These are phyloP conservation scores for Cyrtorhinus lividipennis DNA, from an alignment of 1,140 invertebrate species.

Conservation along the genomic window DNA sequence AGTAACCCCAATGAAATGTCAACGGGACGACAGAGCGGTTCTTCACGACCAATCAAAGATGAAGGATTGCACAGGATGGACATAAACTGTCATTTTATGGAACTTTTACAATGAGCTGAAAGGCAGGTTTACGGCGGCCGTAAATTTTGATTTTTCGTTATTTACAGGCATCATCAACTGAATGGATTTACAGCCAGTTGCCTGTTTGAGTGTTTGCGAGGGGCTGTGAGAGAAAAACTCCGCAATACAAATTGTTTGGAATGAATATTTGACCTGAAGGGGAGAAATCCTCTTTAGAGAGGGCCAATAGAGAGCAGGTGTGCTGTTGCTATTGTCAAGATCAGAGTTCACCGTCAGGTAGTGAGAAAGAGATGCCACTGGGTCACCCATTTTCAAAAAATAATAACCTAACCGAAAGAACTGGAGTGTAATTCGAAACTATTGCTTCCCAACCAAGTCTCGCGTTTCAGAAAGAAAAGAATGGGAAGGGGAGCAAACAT, in stretches of 20 bases:
- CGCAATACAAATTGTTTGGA: not conserved
- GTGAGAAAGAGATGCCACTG: not conserved
- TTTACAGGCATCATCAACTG: not conserved
- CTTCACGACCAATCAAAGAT: not conserved
- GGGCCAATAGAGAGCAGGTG: not conserved
- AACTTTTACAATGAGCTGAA: not conserved
- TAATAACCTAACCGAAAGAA: not conserved
- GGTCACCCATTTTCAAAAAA: conserved; percentile 3
- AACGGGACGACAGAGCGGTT: no score
- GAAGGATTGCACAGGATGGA: not conserved
- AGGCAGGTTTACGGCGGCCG: not conserved
- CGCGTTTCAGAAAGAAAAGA: conserved; percentile 5
- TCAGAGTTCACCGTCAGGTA: conserved; percentile 1
- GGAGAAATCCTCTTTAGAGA: not conserved
- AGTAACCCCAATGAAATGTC: no score
- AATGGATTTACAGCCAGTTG: no score
- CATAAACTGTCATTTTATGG: not conserved
- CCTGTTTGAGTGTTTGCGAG: not conserved
- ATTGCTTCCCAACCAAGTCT: not conserved
- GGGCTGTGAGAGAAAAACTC: not conserved
- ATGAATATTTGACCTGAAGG: not conserved
- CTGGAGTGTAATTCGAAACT: not conserved
- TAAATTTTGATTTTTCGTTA: not conserved
- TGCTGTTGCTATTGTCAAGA: not conserved
- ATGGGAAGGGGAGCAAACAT: conserved; percentile 2